Conservation (phyloP, 2,797 vertebrate genomes). For the Sebastes elongatus region DNA sequence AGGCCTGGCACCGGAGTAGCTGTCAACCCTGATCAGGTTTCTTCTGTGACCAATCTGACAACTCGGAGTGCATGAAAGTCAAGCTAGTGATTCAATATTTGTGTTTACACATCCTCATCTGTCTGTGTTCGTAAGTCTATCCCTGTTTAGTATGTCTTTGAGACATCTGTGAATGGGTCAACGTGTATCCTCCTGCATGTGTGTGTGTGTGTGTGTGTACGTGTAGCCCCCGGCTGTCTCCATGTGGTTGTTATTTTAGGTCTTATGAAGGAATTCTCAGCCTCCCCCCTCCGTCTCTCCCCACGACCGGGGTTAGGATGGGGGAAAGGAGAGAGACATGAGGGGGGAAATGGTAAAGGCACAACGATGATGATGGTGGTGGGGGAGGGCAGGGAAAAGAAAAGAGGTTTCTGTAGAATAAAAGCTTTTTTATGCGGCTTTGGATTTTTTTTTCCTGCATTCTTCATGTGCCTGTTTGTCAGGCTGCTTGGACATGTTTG, state of each 20-base stretch:
- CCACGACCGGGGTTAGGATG: constrained; percentile 63
- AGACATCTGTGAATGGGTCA: constrained; percentile 70
- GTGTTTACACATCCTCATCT: constrained; percentile 59
- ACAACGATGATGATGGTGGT: constrained; percentile 36
- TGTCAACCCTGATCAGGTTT: constrained; percentile 29
- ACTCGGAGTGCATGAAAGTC: constrained; percentile 18
- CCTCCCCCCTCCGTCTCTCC: constrained; percentile 66
- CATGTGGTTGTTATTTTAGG: constrained; percentile 89
- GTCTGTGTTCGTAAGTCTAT: constrained; percentile 43
- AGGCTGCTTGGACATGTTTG: constrained; percentile 33
- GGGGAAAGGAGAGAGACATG: constrained; percentile 50
- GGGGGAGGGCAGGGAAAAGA: constrained; percentile 33
- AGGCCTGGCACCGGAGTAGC: not conserved
- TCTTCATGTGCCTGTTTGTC: constrained; percentile 53
- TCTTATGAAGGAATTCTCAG: constrained; percentile 86
- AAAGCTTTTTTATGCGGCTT: constrained; percentile 44
- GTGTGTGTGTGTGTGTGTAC: constrained; percentile 27
- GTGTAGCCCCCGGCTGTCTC: constrained; percentile 73
- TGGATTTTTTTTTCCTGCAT: constrained; percentile 22
- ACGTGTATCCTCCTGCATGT: constrained; percentile 38
- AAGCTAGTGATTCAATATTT: constrained; percentile 46
- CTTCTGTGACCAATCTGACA: constrained; percentile 45
- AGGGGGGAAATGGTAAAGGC: constrained; percentile 58
- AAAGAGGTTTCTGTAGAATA: constrained; percentile 35
- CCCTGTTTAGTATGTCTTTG: constrained; percentile 48